These are phyloP conservation scores for Phoenicopterus ruber DNA, from an alignment of 2,113 vertebrate genomes.

Conservation along the genomic window DNA sequence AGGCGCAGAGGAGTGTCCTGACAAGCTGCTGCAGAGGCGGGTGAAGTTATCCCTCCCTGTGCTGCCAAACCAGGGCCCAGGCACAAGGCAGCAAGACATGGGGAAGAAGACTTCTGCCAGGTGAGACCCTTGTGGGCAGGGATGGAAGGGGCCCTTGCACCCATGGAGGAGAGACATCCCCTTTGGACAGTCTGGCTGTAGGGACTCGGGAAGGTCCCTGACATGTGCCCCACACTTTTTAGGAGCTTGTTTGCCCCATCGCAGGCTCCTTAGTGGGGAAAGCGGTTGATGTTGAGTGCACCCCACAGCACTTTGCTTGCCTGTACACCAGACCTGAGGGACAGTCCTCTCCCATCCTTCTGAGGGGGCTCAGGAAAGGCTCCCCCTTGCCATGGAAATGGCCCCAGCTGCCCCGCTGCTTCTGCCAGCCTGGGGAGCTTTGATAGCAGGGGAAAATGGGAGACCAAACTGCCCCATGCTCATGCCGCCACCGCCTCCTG, in stretches of 20 bases:
- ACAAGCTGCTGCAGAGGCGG: background rate
- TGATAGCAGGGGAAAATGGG: too few species aligned
- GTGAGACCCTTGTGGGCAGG: background rate
- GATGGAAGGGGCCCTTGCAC: background rate
- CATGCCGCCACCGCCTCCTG: too few species aligned
- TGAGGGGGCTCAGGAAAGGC: background rate
- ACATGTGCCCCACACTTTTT: background rate
- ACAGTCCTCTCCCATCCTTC: background rate
- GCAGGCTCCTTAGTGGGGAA: background rate
- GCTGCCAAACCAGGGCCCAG: background rate
- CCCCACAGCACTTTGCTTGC: background rate
- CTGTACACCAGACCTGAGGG: background rate
- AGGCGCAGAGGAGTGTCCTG: background rate
- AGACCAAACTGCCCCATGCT: background rate
- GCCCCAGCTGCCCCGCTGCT: background rate
- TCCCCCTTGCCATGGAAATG: background rate
- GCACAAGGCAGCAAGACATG: background rate
- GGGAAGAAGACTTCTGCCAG: background rate
- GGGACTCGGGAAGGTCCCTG: background rate
- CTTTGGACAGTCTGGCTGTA: background rate
- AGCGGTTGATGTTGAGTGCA: too few species aligned
- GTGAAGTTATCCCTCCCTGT: background rate
- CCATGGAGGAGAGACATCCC: background rate
- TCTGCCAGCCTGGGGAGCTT: background rate
- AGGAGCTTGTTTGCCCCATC: background rate